A percentile compares a stretch with the other conserved stretches of the same genome.
These are phyloP conservation scores for Molossus molossus DNA, from an alignment of 2,797 vertebrate genomes.

Conservation along the genomic window DNA sequence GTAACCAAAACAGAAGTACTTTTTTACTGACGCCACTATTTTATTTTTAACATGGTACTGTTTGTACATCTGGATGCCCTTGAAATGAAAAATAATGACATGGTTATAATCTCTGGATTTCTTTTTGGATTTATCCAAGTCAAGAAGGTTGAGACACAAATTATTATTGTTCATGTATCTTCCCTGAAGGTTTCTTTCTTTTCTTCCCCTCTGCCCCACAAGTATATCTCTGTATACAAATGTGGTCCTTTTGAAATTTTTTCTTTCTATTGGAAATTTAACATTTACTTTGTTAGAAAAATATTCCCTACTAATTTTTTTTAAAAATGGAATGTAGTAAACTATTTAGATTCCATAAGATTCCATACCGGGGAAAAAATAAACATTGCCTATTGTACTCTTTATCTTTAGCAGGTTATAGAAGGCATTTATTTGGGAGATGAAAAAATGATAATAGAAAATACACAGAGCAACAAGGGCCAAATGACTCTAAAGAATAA, in stretches of 20 bases:
- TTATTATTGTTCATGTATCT: conserved; percentile 76
- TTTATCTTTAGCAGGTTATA: neutral
- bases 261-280: conserved; percentile 50
- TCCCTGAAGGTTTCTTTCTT: conserved; percentile 39
- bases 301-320: conserved; percentile 63
- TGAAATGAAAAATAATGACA: conserved; percentile 75
- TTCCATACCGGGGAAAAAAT: neutral
- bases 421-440: neutral
- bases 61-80: conserved; percentile 74
- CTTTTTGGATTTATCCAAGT: conserved; percentile 76
- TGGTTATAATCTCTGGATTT: conserved; percentile 75
- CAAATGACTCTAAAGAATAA: neutral
- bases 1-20: conserved; percentile 71
- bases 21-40: conserved; percentile 80
- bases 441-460: neutral
- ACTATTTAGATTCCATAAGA: conserved; percentile 14
- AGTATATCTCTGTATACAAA: neutral
- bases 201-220: neutral
- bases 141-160: conserved; percentile 71
- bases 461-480: neutral
- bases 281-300: conserved; percentile 74
- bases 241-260: neutral
- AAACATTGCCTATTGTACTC: neutral
- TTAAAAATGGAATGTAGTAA: neutral
- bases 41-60: conserved; percentile 14